A percentile compares a stretch with the other conserved stretches of the same genome.
phyloP scores from a whole-genome alignment of 2,888 invertebrate species.

The Enchytraeus crypticus region DNA sequence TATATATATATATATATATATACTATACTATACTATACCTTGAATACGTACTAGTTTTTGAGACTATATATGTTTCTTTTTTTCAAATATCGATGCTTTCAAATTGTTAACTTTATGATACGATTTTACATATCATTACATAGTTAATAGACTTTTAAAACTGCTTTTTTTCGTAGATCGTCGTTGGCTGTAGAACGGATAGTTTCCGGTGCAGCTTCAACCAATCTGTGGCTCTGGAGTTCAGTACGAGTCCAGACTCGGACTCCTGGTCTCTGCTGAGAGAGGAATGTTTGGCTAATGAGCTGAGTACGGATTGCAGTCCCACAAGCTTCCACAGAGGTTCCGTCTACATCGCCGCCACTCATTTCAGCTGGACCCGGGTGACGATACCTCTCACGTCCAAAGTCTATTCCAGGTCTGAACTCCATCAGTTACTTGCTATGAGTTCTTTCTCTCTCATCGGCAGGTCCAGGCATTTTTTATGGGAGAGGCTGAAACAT shows the following conservation, averaged over 20 bases:
- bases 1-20: too few relatives aligned
- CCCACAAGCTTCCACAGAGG: slow-evolving; percentile 43
- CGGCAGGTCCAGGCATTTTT: too few relatives aligned
- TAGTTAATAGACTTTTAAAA: too few relatives aligned
- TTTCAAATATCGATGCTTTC: too few relatives aligned
- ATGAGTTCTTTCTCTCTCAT: too few relatives aligned
- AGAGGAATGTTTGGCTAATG: slow-evolving; percentile 42
- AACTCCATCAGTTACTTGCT: too few relatives aligned
- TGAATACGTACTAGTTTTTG: too few relatives aligned
- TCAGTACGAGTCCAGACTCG: slow-evolving; percentile 42
- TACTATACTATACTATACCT: too few relatives aligned
- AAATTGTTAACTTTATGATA: too few relatives aligned
- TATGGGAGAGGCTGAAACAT: too few relatives aligned
- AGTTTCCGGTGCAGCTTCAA: slow-evolving; percentile 34
- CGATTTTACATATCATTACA: too few relatives aligned
- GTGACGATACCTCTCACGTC: slow-evolving; percentile 44
- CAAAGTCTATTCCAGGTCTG: slow-evolving; percentile 45
- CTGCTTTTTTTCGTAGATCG: slow-evolving; percentile 28
- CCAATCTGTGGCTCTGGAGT: slow-evolving; percentile 40
- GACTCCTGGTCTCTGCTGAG: slow-evolving; percentile 43
- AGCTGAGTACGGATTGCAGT: slow-evolving; percentile 41
- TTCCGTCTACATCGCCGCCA: slow-evolving; percentile 39
- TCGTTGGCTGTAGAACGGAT: slow-evolving; percentile 42
- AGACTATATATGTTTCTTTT: too few relatives aligned
- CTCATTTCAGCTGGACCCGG: slow-evolving; percentile 42